These are phyloP conservation scores for Melanitta fusca DNA, from an alignment of 2,797 vertebrate genomes.

Conservation along the genomic window DNA sequence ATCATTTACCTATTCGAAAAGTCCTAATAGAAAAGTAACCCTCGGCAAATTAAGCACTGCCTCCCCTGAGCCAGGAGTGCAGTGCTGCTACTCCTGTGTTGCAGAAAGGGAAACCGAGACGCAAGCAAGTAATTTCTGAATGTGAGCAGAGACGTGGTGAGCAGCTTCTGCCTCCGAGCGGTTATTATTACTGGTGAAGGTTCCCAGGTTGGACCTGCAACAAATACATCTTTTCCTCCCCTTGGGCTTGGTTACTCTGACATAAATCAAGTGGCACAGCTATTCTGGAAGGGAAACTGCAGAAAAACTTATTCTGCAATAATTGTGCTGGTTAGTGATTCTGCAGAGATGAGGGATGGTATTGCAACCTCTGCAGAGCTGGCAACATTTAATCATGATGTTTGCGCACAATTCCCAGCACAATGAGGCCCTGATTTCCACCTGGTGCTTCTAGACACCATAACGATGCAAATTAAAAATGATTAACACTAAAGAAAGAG, in stretches of 20 bases:
- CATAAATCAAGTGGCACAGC: background rate
- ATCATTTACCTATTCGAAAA: background rate
- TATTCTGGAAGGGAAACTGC: background rate
- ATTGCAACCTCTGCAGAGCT: constrained; percentile 28
- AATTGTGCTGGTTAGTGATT: background rate
- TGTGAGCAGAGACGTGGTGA: background rate
- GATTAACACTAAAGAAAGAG: background rate
- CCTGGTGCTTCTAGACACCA: constrained; percentile 12
- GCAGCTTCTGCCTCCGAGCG: background rate
- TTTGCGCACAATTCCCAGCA: constrained; percentile 8
- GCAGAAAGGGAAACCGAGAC: background rate
- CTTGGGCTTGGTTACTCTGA: background rate
- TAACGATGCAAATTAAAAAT: constrained; percentile 42
- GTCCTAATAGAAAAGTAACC: background rate
- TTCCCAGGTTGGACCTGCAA: background rate
- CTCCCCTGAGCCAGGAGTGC: background rate
- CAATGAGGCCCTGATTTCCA: constrained; percentile 26
- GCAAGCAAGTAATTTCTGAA: background rate
- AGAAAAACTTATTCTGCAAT: background rate
- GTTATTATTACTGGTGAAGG: background rate
- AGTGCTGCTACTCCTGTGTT: background rate
- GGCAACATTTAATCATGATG: constrained; percentile 27
- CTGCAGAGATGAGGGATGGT: background rate
- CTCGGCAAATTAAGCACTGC: background rate
- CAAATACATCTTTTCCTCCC: background rate